phyloP scores from a whole-genome alignment of 2,113 vertebrate species.

The Panthera leo region DNA sequence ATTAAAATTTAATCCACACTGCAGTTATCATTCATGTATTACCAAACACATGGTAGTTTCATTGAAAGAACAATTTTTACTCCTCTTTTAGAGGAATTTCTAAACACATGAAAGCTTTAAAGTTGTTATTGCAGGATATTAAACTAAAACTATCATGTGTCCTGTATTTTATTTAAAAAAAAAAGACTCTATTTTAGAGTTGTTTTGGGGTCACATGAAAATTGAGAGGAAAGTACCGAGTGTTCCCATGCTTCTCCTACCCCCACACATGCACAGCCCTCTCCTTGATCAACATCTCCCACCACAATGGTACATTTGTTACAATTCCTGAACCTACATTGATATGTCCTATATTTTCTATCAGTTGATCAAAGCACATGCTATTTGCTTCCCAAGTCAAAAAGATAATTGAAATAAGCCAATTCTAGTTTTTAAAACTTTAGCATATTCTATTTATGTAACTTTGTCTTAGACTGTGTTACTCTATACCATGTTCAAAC shows the following conservation, averaged over 20 bases:
- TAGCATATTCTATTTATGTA: neutral
- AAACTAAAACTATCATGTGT: neutral
- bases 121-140: neutral
- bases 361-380: neutral
- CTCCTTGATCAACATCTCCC: neutral
- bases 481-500: neutral
- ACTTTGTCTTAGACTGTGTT: neutral
- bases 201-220: neutral
- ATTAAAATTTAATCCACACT: slow-evolving; percentile 12
- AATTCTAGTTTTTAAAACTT: neutral
- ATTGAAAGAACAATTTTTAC: slow-evolving; percentile 19
- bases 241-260: neutral
- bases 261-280: neutral
- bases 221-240: neutral
- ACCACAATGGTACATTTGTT: neutral
- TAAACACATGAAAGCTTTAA: neutral
- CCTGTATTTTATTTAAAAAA: neutral
- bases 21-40: neutral
- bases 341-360: neutral
- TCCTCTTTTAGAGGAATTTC: neutral
- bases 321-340: neutral
- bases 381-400: neutral
- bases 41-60: neutral
- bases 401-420: neutral
- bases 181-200: neutral